These are phyloP conservation scores for Prunella fulvescens DNA, from an alignment of 2,113 vertebrate genomes.

Conservation along the genomic window DNA sequence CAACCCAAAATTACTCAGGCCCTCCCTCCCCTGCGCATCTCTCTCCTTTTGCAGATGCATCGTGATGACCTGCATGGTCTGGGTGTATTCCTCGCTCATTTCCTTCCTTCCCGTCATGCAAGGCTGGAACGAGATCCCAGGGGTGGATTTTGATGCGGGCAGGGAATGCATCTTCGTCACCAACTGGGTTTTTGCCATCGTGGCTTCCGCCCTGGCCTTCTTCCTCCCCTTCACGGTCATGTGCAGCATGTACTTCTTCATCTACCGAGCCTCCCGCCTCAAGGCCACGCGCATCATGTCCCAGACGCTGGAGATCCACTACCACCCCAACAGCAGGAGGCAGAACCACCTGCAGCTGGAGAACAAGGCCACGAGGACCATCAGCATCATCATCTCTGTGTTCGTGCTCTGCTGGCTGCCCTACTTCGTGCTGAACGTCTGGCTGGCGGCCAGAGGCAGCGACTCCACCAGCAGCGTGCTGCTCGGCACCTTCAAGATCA, in stretches of 20 bases:
- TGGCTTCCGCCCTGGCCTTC: conserved; percentile 70
- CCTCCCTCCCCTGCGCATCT: not conserved
- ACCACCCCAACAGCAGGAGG: conserved; percentile 73
- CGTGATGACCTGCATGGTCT: conserved; percentile 70
- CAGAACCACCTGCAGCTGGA: conserved; percentile 78
- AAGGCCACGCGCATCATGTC: conserved; percentile 70
- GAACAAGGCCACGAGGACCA: conserved; percentile 75
- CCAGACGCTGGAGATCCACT: conserved; percentile 72
- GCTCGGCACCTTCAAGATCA: conserved; percentile 63
- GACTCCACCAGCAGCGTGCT: conserved; percentile 54
- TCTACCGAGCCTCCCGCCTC: conserved; percentile 69
- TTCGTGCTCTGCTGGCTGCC: conserved; percentile 90
- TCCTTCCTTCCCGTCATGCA: conserved; percentile 75
- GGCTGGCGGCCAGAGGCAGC: conserved; percentile 75
- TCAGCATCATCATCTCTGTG: conserved; percentile 82
- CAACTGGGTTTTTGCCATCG: conserved; percentile 74
- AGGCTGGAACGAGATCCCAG: conserved; percentile 75
- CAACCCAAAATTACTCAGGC: not conserved
- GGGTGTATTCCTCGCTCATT: conserved; percentile 73
- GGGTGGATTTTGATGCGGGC: conserved; percentile 55
- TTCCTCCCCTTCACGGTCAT: conserved; percentile 71
- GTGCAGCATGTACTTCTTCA: conserved; percentile 78
- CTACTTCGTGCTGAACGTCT: conserved; percentile 85
- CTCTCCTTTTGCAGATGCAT: conserved; percentile 57
- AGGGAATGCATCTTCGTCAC: conserved; percentile 73